Conservation (phyloP, 2,797 vertebrate genomes). For the Chaetophractus vellerosus region DNA sequence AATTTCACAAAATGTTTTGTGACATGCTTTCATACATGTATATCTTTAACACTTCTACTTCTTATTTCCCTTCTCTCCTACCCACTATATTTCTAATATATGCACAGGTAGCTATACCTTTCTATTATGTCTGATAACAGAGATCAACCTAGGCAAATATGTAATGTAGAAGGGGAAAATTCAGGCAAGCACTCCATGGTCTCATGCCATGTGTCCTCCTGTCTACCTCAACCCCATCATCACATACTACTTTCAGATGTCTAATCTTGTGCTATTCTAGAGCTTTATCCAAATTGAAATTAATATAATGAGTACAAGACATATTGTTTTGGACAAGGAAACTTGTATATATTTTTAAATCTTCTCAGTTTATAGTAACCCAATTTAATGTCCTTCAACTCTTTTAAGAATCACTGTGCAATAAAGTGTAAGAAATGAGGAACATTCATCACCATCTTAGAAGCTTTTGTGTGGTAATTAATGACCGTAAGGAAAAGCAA, state of each 20-base stretch:
- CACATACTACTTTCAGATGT: not conserved
- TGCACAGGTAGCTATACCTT: not conserved
- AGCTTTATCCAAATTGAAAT: not conserved
- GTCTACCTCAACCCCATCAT: not conserved
- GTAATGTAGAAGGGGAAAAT: not conserved
- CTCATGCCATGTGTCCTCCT: too few relatives aligned
- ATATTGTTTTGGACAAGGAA: not conserved
- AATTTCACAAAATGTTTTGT: not conserved
- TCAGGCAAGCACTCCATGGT: not conserved
- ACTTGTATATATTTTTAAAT: not conserved
- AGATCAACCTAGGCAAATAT: not conserved
- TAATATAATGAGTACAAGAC: not conserved
- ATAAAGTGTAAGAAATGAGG: not conserved
- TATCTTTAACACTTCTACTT: not conserved
- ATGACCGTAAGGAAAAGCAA: not conserved
- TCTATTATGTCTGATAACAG: not conserved
- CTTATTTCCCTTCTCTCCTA: not conserved
- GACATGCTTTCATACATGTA: not conserved
- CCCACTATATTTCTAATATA: not conserved
- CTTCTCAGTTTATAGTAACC: not conserved
- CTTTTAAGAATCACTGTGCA: not conserved
- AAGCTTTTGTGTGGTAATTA: not conserved
- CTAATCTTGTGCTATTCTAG: not conserved
- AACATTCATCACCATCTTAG: not conserved
- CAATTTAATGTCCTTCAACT: not conserved